A percentile compares a stretch with the other conserved stretches of the same genome.
phyloP scores from a whole-genome alignment of 2,888 invertebrate genomes.

The Marasmarcha lunaedactyla region DNA sequence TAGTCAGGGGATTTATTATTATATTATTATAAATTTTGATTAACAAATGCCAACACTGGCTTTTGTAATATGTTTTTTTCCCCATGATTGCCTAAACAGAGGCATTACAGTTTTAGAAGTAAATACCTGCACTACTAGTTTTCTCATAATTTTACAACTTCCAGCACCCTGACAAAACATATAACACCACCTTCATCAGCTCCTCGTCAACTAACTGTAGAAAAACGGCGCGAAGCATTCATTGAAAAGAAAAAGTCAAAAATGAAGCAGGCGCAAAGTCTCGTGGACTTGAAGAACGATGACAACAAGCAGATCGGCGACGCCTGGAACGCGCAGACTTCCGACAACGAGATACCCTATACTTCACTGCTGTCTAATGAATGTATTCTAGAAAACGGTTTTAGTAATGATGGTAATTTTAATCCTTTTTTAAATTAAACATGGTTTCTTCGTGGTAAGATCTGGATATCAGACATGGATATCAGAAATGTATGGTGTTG shows the following conservation, averaged over 20 bases:
- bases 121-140: too few species aligned
- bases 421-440: background rate
- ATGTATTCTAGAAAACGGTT: constrained; percentile 43
- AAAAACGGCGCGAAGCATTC: constrained; percentile 48
- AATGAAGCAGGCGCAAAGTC: constrained; percentile 46
- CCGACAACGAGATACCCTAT: constrained; percentile 55
- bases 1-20: too few species aligned
- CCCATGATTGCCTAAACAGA: too few species aligned
- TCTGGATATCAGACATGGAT: too few species aligned
- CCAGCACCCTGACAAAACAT: constrained; percentile 78
- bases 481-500: too few species aligned
- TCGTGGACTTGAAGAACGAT: constrained; percentile 45
- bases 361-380: constrained; percentile 50
- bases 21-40: too few species aligned
- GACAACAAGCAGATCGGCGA: constrained; percentile 39
- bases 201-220: constrained; percentile 33
- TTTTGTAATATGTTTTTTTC: too few species aligned
- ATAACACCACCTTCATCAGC: constrained; percentile 73
- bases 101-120: too few species aligned
- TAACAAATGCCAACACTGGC: too few species aligned
- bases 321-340: constrained; percentile 38
- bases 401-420: constrained; percentile 48
- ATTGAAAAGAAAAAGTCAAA: constrained; percentile 48
- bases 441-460: too few species aligned
- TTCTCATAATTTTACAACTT: too few species aligned